phyloP scores from a whole-genome alignment of 2,113 vertebrate species.

The Henicopernis longicauda region DNA sequence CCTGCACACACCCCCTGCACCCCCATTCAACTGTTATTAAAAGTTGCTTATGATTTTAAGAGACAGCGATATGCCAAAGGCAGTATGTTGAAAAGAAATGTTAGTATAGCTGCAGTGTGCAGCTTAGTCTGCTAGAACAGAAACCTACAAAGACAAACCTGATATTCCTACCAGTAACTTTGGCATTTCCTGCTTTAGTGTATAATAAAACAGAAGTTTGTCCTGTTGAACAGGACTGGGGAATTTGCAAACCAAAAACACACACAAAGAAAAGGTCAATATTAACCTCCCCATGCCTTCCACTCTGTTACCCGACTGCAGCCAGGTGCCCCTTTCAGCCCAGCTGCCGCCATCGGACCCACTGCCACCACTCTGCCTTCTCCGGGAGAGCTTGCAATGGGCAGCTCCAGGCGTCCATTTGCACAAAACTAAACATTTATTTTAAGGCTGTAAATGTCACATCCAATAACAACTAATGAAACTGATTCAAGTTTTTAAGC shows the following conservation, averaged over 20 bases:
- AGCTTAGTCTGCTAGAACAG: not conserved
- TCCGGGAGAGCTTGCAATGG: rapidly evolving
- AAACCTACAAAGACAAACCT: not conserved
- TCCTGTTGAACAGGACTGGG: rapidly evolving
- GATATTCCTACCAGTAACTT: not conserved
- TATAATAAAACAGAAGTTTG: not conserved
- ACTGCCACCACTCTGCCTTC: rapidly evolving
- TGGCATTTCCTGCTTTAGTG: not conserved
- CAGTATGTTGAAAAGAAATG: not conserved
- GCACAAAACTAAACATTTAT: not conserved
- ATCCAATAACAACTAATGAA: not conserved
- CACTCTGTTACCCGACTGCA: too few species aligned
- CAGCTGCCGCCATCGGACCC: not conserved
- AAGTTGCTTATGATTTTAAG: not conserved
- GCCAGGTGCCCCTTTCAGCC: not conserved
- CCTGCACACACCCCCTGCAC: not conserved
- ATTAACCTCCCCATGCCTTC: not conserved
- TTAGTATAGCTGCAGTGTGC: not conserved
- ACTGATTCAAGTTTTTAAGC: not conserved
- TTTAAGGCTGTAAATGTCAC: not conserved
- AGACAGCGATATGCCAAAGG: not conserved
- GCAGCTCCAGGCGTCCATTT: not conserved
- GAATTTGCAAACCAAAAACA: not conserved
- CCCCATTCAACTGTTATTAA: not conserved
- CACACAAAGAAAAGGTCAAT: not conserved